A percentile compares a stretch with the other conserved stretches of the same genome.
Conservation (phyloP, 2,113 vertebrate genomes). For the Labeo rohita region DNA sequence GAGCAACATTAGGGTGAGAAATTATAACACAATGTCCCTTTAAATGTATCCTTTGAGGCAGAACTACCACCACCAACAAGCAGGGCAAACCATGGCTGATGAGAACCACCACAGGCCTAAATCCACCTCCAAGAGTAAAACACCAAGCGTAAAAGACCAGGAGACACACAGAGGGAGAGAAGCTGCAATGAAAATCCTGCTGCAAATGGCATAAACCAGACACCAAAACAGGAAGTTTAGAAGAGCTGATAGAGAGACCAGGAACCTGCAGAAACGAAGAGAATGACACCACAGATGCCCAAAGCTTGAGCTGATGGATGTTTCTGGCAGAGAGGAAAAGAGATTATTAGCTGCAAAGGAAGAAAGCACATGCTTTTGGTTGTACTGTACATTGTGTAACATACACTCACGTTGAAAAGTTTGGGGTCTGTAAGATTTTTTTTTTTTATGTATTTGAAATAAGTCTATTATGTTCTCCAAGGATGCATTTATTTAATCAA, state of each 20-base stretch:
- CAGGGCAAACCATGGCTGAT: neutral
- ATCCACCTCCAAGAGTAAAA: conserved; percentile 4
- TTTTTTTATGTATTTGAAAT: neutral
- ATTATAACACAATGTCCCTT: neutral
- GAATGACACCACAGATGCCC: conserved; percentile 11
- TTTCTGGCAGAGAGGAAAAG: neutral
- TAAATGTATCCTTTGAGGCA: neutral
- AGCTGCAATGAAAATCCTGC: neutral
- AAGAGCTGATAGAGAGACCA: conserved; percentile 8
- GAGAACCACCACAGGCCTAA: neutral
- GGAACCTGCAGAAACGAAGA: neutral
- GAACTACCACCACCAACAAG: neutral
- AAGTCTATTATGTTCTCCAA: neutral
- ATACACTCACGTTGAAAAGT: neutral
- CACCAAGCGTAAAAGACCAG: neutral
- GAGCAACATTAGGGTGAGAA: neutral
- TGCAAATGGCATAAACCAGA: conserved; percentile 19
- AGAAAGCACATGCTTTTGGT: conserved; percentile 28
- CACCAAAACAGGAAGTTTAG: conserved; percentile 18
- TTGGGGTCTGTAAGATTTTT: neutral
- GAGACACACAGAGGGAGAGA: neutral
- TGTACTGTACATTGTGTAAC: neutral
- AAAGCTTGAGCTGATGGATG: conserved; percentile 6
- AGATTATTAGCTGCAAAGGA: conserved; percentile 28
- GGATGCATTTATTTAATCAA: neutral